A percentile compares a stretch with the other conserved stretches of the same genome.
Conservation (phyloP, 2,113 vertebrate genomes). For the Larimichthys polyactis region DNA sequence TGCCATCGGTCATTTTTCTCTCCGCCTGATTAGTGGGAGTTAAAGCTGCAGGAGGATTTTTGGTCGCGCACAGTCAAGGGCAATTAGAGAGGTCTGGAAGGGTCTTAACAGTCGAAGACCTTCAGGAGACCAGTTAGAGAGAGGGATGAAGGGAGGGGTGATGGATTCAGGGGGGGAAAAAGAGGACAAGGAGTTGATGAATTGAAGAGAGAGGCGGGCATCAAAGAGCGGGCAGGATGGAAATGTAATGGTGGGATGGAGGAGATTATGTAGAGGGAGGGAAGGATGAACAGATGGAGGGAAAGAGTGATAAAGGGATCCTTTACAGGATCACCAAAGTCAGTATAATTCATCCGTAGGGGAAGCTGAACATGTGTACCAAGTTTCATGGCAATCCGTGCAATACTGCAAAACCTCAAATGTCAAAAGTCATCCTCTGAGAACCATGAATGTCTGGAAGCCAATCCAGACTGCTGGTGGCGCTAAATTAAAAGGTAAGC, state of each 20-base stretch:
- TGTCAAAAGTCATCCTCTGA: neutral
- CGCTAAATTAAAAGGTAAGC: too few relatives aligned
- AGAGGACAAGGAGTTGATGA: neutral
- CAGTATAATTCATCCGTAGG: too few relatives aligned
- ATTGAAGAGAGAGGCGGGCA: neutral
- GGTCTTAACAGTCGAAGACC: constrained; percentile 46
- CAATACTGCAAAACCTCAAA: too few relatives aligned
- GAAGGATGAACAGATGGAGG: neutral
- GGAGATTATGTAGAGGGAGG: neutral
- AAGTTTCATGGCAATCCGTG: too few relatives aligned
- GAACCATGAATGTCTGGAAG: neutral
- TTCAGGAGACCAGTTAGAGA: constrained; percentile 48
- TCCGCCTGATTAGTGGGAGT: constrained; percentile 18
- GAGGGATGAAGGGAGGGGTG: neutral
- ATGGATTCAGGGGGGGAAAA: neutral
- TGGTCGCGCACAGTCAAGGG: constrained; percentile 42
- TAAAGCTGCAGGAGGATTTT: constrained; percentile 10
- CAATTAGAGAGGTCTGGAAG: constrained; percentile 39
- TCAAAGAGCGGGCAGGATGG: neutral
- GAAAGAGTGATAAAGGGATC: neutral
- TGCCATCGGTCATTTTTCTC: neutral
- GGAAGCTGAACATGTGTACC: too few relatives aligned
- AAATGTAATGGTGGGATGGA: neutral
- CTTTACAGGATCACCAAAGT: too few relatives aligned
- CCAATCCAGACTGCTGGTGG: too few relatives aligned